Base-by-base conservation (phyloP, 2,888 invertebrate genomes). In the Mythimna albipuncta region DNA sequence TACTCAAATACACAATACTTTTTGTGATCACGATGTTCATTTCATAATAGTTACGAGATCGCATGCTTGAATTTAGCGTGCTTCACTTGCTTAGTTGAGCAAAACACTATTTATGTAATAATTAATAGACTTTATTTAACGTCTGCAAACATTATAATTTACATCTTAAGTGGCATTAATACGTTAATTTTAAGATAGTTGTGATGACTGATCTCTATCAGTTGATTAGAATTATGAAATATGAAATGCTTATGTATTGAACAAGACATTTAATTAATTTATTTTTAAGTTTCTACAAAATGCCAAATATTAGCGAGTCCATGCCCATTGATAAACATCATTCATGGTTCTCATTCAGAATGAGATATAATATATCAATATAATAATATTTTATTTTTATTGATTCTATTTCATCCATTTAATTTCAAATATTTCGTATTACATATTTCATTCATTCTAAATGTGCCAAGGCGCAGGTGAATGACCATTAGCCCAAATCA, bases 11-110 rank as follows among this genome's bases (percentile, higher is more conserved):
- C 47, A 70, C 64, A 66, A 65, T 64, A 59, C n/a, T 80, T 75
- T 71, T 74, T 75, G 68, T 76, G 67, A 55, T 83, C 69, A 78
- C 71, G 64, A 67, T 76, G n/a, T 21, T 54, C 62, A 68, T 76
- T 83, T 79, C 76, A 38, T 83, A 83, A 83, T 19, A 55, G 65
- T 79, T 76, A 84, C 68, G 72, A 81, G 73, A 81, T 79, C 9
- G 79, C 79, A 70, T 81, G 79, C 47, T 61, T 74, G 32, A 63
- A 44, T 79, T 79, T 72, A 72, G 61, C 81, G 74, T 78, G 75
- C 57, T 81, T 81, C 81, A 54, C 64, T 71, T 78, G 66, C 35
- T 75, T 57, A 69, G 47, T 79, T 70, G 52, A 79, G 58, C 65
- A 67, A 77, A 77, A 59, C 61, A 38, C 19, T 65, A 64, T 70